Percentiles rank a stretch among this genome's conserved stretches.
phyloP scores from a whole-genome alignment of 2,888 invertebrate genomes.

The Drymonia ruficornis region DNA sequence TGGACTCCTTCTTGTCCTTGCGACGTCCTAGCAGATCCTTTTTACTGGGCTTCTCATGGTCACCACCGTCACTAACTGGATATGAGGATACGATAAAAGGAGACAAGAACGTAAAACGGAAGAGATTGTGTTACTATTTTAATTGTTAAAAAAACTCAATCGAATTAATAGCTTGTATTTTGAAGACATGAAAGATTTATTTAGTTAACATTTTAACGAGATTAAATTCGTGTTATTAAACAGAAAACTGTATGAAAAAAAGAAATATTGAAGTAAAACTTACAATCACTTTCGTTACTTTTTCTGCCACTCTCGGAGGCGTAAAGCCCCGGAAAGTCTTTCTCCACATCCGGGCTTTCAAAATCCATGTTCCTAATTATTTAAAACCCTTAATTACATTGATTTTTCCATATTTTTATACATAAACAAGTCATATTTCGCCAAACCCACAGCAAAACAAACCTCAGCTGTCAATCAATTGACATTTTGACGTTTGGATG shows the following conservation, averaged over 20 bases:
- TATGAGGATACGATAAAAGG: slow-evolving; percentile 9
- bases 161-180: no score
- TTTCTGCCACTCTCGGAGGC: slow-evolving; percentile 91
- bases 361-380: slow-evolving; percentile 87
- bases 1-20: slow-evolving; percentile 93
- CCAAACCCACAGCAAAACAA: not conserved
- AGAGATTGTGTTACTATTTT: no score
- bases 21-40: slow-evolving; percentile 91
- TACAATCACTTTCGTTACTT: slow-evolving; percentile 94
- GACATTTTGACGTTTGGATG: no score
- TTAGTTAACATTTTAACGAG: no score
- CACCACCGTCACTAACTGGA: slow-evolving; percentile 92
- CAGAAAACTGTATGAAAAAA: not conserved
- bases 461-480: no score
- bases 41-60: slow-evolving; percentile 91
- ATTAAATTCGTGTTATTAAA: no score
- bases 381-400: not conserved
- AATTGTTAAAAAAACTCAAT: no score
- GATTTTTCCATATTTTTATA: no score
- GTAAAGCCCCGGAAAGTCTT: slow-evolving; percentile 95
- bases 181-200: no score
- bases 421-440: not conserved
- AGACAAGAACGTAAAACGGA: not conserved
- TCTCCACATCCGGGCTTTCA: slow-evolving; percentile 95
- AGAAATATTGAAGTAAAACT: slow-evolving; percentile 55